These are phyloP conservation scores for Xanthorhoe spadicearia DNA, from an alignment of 2,888 invertebrate genomes.

Conservation along the genomic window DNA sequence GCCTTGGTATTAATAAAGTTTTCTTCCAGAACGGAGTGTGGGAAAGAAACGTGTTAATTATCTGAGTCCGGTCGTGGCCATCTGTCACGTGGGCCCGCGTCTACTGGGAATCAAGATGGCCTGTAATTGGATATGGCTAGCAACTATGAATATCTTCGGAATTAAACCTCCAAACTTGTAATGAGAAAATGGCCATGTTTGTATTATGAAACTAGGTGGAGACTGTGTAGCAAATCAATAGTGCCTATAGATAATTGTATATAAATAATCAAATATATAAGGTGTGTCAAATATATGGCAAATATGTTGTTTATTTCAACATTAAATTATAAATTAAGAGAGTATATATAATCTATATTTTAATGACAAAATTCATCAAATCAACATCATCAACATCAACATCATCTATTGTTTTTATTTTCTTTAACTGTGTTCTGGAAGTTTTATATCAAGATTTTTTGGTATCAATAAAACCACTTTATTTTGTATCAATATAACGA, in stretches of 20 bases:
- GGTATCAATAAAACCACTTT: too few relatives aligned
- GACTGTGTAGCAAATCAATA: not conserved
- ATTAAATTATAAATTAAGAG: too few relatives aligned
- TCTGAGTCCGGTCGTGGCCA: constrained; percentile 65
- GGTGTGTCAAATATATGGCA: too few relatives aligned
- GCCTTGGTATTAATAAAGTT: constrained; percentile 84
- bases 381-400: too few relatives aligned
- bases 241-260: too few relatives aligned
- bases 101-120: constrained; percentile 48
- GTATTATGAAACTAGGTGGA: not conserved
- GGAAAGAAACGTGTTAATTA: constrained; percentile 84
- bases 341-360: too few relatives aligned
- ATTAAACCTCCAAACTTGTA: constrained; percentile 28
- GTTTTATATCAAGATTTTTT: too few relatives aligned
- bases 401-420: too few relatives aligned
- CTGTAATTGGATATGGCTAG: constrained; percentile 49
- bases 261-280: too few relatives aligned
- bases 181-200: constrained; percentile 21
- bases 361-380: too few relatives aligned
- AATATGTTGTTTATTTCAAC: too few relatives aligned
- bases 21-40: constrained; percentile 69
- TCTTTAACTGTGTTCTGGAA: too few relatives aligned
- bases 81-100: constrained; percentile 68
- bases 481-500: not conserved
- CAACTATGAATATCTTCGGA: constrained; percentile 35